Conservation (phyloP, 2,888 invertebrate genomes). For the Drosophila kokeensis region DNA sequence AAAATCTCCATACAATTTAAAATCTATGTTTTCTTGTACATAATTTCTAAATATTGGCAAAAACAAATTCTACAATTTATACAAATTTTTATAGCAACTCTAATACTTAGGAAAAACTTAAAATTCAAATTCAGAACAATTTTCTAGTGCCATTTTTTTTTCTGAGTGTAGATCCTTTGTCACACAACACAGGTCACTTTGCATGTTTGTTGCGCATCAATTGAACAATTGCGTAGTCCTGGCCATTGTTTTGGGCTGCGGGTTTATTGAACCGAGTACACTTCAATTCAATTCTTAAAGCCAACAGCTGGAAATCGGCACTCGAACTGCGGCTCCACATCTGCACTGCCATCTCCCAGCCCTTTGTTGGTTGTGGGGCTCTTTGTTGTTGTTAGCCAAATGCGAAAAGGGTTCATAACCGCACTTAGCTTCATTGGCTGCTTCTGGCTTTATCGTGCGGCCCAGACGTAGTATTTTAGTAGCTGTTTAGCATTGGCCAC, state of each 20-base stretch:
- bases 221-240: constrained; percentile 26
- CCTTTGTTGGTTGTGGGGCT: constrained; percentile 20
- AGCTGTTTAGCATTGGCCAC: constrained; percentile 54
- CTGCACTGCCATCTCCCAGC: constrained; percentile 6
- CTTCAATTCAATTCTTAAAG: constrained; percentile 50
- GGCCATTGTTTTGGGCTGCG: constrained; percentile 32
- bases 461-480: constrained; percentile 66
- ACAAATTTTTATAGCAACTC: too few species aligned
- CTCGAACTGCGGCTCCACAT: constrained; percentile 3
- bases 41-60: too few species aligned
- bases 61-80: too few species aligned
- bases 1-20: neutral
- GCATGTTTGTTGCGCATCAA: constrained; percentile 70
- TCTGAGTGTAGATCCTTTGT: constrained; percentile 29
- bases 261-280: constrained; percentile 63
- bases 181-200: constrained; percentile 27
- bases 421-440: constrained; percentile 79
- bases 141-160: neutral
- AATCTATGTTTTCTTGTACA: neutral
- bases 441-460: constrained; percentile 66
- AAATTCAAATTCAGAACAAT: too few species aligned
- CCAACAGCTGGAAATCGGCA: constrained; percentile 21
- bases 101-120: too few species aligned
- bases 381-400: constrained; percentile 68
- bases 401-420: constrained; percentile 80